Percentiles rank a stretch among this genome's conserved stretches.
Evolutionary conservation across 2,888 invertebrate genomes (phyloP).

Genomic region (Drosophila pseudotalamancana): DNA sequence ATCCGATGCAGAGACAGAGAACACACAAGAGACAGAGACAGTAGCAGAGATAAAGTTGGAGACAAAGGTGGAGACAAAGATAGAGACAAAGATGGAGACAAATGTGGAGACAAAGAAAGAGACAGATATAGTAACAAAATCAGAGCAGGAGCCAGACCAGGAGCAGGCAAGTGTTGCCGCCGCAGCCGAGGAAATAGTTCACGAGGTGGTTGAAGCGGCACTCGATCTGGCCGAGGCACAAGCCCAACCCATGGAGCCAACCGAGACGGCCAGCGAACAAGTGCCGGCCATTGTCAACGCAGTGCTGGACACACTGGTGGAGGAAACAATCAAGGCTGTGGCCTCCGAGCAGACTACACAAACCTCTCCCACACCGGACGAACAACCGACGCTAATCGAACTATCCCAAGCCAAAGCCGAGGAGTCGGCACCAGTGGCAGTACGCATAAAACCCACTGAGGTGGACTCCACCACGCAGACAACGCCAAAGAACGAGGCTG

Average conservation of each 20-base stretch:
- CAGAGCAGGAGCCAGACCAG: constrained; percentile 3
- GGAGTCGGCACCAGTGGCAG: constrained; percentile 1
- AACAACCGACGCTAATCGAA: not conserved
- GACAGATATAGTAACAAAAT: not conserved
- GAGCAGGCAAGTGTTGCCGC: constrained; percentile 48
- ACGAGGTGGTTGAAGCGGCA: constrained; percentile 76
- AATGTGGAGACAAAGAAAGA: not conserved
- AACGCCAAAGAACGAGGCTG: constrained; percentile 78
- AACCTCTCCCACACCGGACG: constrained; percentile 39
- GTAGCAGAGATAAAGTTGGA: not conserved
- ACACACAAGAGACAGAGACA: not conserved
- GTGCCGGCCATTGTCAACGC: constrained; percentile 68
- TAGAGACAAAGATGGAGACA: not conserved
- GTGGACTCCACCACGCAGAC: constrained; percentile 80
- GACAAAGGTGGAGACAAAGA: not conserved
- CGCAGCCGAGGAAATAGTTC: constrained; percentile 71
- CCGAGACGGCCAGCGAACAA: constrained; percentile 47
- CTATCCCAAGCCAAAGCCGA: not conserved
- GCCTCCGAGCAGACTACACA: constrained; percentile 54
- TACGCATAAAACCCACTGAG: constrained; percentile 65
- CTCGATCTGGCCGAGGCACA: constrained; percentile 52
- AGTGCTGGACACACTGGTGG: constrained; percentile 72
- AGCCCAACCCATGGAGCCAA: not conserved
- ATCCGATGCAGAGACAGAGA: not conserved
- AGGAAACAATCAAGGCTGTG: constrained; percentile 63